Conservation (phyloP, 2,888 invertebrate species). For the Gastrophysa polygoni region DNA sequence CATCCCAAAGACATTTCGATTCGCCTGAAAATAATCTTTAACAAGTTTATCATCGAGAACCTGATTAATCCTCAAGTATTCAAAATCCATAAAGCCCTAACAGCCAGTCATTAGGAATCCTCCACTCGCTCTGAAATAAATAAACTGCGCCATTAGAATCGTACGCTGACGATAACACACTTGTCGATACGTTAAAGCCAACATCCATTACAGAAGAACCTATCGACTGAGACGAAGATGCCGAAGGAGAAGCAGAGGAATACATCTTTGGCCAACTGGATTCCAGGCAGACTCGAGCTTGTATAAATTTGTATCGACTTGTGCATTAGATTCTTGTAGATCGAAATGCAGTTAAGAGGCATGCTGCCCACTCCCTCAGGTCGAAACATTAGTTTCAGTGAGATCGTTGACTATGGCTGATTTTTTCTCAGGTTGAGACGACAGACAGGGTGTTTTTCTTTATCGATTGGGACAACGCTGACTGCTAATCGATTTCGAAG, state of each 20-base stretch:
- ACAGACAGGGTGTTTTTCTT: no score
- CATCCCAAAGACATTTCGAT: no score
- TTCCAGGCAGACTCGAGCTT: neutral
- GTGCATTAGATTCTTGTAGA: neutral
- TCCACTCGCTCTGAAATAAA: conserved; percentile 55
- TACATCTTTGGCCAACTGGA: neutral
- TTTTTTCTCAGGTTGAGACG: conserved; percentile 1
- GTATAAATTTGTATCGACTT: conserved; percentile 4
- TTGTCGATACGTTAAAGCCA: conserved; percentile 59
- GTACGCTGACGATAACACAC: conserved; percentile 57
- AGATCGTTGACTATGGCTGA: neutral
- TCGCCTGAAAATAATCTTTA: no score
- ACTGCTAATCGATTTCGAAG: no score
- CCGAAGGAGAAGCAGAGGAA: neutral
- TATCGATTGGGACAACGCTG: no score
- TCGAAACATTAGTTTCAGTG: conserved; percentile 14
- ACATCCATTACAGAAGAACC: conserved; percentile 34
- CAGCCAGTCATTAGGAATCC: conserved; percentile 53
- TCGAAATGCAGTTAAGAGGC: neutral
- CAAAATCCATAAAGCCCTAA: neutral
- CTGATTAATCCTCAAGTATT: neutral
- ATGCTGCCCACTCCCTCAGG: neutral
- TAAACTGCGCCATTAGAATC: conserved; percentile 59
- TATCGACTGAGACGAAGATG: conserved; percentile 14
- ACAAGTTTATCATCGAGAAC: no score